Conservation (phyloP, 2,113 vertebrate species). For the Archocentrus centrarchus region DNA sequence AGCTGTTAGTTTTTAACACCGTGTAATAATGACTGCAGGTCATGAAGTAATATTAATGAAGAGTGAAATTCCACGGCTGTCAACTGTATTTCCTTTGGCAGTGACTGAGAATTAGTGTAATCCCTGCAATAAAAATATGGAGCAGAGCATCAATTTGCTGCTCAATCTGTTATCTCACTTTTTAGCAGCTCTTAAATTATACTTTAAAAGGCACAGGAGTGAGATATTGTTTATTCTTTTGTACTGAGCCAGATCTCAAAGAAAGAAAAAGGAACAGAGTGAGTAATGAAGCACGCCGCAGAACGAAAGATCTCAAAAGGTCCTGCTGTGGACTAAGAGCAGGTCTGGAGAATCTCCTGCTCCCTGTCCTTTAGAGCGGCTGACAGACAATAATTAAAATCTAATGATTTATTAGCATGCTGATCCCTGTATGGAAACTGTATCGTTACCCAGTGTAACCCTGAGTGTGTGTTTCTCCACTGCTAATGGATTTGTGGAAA, state of each 20-base stretch:
- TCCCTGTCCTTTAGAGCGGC: conserved; percentile 62
- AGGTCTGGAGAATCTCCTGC: conserved; percentile 81
- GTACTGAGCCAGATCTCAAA: conserved; percentile 15
- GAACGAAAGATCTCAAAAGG: conserved; percentile 39
- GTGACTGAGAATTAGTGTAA: conserved; percentile 32
- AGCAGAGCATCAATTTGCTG: conserved; percentile 8
- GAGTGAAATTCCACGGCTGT: conserved; percentile 32
- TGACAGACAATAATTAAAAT: conserved; percentile 84
- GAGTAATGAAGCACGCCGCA: conserved; percentile 48
- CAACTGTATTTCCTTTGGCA: conserved; percentile 41
- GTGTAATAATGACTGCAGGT: neutral
- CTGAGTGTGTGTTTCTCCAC: conserved; percentile 41
- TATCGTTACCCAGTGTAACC: conserved; percentile 65
- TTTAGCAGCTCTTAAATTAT: conserved; percentile 51
- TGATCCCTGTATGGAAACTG: conserved; percentile 77
- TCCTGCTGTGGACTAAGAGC: conserved; percentile 53
- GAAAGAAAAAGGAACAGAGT: conserved; percentile 14
- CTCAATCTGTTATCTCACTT: conserved; percentile 21
- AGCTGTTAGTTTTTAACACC: conserved; percentile 2
- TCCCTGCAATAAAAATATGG: conserved; percentile 11
- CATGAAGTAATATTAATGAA: conserved; percentile 12
- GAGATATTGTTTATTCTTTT: conserved; percentile 41
- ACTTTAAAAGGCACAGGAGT: conserved; percentile 33
- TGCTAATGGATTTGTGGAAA: conserved; percentile 77
- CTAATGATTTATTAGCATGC: conserved; percentile 82